Conservation (phyloP, 2,113 vertebrate genomes). For the Galeopterus variegatus region DNA sequence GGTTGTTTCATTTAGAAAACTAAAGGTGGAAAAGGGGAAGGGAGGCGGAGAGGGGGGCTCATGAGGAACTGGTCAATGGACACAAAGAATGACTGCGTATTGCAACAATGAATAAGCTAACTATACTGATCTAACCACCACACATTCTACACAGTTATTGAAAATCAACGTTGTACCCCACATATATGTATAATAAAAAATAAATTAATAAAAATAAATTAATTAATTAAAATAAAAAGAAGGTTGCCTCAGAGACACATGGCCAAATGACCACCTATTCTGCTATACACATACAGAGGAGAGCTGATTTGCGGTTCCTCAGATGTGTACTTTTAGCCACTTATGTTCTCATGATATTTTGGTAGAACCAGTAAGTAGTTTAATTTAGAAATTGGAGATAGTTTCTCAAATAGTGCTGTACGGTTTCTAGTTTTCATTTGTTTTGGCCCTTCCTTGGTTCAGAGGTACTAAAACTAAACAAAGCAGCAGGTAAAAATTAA, state of each 20-base stretch:
- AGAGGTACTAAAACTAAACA: not conserved
- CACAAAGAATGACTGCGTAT: too few species aligned
- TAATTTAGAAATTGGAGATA: conserved; percentile 20
- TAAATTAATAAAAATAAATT: too few species aligned
- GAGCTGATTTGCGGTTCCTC: not conserved
- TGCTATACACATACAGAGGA: fast-evolving
- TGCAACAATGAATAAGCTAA: too few species aligned
- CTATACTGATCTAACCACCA: too few species aligned
- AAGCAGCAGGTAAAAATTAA: not conserved
- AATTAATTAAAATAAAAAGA: too few species aligned
- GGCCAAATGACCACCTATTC: not conserved
- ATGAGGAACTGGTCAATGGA: too few species aligned
- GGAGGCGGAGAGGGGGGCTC: too few species aligned
- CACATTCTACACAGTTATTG: too few species aligned
- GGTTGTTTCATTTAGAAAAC: too few species aligned
- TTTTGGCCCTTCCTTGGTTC: not conserved
- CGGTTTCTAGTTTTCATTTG: not conserved
- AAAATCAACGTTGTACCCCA: too few species aligned
- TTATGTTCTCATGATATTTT: not conserved
- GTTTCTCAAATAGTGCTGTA: not conserved
- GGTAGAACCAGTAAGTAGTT: not conserved
- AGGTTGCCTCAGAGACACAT: fast-evolving
- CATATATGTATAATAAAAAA: too few species aligned
- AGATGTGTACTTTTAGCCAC: not conserved
- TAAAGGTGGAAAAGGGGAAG: too few species aligned